A percentile compares a stretch with the other conserved stretches of the same genome.
phyloP scores from a whole-genome alignment of 1,140 invertebrate species.

The Bombus haemorrhoidalis region DNA sequence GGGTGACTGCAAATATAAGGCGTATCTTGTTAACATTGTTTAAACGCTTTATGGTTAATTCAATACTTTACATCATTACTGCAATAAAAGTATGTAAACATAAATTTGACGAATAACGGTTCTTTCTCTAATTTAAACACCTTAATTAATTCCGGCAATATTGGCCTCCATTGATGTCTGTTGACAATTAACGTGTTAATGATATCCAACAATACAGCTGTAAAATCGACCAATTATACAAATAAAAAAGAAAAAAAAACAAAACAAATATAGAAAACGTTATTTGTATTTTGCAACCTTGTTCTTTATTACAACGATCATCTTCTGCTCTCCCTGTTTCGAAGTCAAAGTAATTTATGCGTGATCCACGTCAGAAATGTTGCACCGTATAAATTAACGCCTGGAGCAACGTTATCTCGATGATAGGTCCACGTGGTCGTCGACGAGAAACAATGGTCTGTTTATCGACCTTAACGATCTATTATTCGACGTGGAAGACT shows the following conservation, averaged over 20 bases:
- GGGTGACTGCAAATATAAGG: too few relatives aligned
- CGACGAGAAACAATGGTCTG: conserved; percentile 29
- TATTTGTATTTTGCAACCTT: not conserved
- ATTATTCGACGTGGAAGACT: conserved; percentile 41
- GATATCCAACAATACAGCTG: not conserved
- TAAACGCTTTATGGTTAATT: not conserved
- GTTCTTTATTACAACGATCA: not conserved
- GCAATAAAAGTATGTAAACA: not conserved
- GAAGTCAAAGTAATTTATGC: conserved; percentile 7
- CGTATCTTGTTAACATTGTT: not conserved
- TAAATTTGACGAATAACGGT: not conserved
- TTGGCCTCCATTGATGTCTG: too few relatives aligned
- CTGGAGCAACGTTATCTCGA: conserved; percentile 29
- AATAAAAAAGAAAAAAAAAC: not conserved
- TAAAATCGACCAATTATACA: not conserved
- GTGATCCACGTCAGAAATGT: conserved; percentile 26
- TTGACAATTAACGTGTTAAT: not conserved
- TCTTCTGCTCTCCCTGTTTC: not conserved
- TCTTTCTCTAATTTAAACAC: not conserved
- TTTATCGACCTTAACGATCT: conserved; percentile 50
- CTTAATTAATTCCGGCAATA: not conserved
- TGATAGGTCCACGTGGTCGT: conserved; percentile 29
- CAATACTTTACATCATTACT: not conserved
- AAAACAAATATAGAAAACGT: not conserved
- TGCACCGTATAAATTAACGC: conserved; percentile 39